Conservation (phyloP, 92 coral and sea anemone species). For the Actinernus sp. region DNA sequence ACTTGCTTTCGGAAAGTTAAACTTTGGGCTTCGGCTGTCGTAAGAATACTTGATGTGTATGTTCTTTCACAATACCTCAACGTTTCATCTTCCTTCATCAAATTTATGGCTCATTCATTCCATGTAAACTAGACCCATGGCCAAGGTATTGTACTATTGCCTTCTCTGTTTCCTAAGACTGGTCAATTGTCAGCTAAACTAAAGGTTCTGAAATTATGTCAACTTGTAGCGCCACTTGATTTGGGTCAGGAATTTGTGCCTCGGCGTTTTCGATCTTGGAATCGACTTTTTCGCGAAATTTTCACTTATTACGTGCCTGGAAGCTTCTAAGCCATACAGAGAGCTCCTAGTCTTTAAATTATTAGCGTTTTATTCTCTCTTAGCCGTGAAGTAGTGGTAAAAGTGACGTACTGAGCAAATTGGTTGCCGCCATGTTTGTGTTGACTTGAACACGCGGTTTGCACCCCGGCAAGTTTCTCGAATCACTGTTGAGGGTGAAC, state of each 20-base stretch:
- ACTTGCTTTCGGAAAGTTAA: constrained; percentile 11
- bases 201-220: constrained; percentile 9
- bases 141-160: background rate
- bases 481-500: background rate
- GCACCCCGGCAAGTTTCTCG: constrained; percentile 5
- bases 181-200: background rate
- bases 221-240: constrained; percentile 3
- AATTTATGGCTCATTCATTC: background rate
- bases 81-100: constrained; percentile 43
- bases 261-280: background rate
- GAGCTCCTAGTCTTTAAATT: background rate
- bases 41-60: constrained; percentile 11
- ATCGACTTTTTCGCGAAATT: background rate
- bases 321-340: too few species aligned
- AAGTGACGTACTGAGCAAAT: background rate
- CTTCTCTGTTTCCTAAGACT: background rate
- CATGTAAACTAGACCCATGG: background rate
- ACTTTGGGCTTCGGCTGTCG: constrained; percentile 4
- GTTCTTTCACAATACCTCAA: constrained; percentile 39
- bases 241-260: constrained; percentile 6
- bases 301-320: too few species aligned
- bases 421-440: constrained; percentile 4
- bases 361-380: background rate
- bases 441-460: constrained; percentile 23
- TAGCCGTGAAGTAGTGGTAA: constrained; percentile 2